These are phyloP conservation scores for Heliconius sara DNA, from an alignment of 2,888 invertebrate species.

Conservation along the genomic window DNA sequence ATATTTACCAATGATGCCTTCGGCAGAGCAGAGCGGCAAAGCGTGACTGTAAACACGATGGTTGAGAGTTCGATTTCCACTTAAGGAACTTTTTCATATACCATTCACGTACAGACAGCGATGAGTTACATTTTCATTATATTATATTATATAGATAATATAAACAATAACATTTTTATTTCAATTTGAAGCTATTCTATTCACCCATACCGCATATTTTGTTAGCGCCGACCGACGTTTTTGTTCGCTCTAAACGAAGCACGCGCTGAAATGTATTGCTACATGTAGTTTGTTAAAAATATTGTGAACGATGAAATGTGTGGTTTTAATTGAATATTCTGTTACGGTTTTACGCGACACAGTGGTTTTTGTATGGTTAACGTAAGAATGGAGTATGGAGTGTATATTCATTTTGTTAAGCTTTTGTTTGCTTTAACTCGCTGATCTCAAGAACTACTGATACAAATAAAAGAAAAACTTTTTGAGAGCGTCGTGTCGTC, in stretches of 20 bases:
- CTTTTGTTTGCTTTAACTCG: too few species aligned
- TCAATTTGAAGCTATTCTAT: background rate
- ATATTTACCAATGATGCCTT: too few species aligned
- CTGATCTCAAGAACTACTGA: too few species aligned
- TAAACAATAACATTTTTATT: background rate
- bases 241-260: conserved; percentile 1
- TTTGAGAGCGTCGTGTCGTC: too few species aligned
- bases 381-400: background rate
- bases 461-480: too few species aligned
- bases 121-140: too few species aligned
- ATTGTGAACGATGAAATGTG: conserved; percentile 12
- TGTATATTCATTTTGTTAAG: too few species aligned
- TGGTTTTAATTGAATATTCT: conserved; percentile 12
- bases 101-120: too few species aligned
- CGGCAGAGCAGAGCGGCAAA: too few species aligned
- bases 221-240: background rate
- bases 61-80: too few species aligned
- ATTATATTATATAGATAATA: background rate
- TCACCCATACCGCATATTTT: background rate
- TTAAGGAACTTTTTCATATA: too few species aligned
- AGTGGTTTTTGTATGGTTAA: background rate
- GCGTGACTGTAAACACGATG: too few species aligned
- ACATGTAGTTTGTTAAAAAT: conserved; percentile 15
- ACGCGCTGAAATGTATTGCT: background rate
- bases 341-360: background rate